phyloP scores from a whole-genome alignment of 2,888 invertebrate genomes.

The Tetragonisca angustula region DNA sequence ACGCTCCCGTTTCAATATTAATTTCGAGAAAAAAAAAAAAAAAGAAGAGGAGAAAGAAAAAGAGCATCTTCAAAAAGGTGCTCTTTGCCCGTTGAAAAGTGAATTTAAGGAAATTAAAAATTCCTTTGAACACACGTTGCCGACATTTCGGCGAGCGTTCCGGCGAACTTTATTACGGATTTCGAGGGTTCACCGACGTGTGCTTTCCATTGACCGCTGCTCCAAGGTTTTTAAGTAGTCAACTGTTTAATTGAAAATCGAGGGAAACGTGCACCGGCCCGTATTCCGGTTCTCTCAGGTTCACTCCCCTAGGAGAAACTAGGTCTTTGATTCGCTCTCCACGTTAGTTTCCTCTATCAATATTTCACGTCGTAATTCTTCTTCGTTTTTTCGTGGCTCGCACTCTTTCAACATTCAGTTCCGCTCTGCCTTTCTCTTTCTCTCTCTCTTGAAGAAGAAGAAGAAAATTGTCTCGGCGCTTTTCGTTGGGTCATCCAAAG shows the following conservation, averaged over 20 bases:
- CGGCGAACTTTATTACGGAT: background rate
- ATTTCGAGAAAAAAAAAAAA: background rate
- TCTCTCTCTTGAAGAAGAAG: background rate
- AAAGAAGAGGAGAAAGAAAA: background rate
- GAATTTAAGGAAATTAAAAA: background rate
- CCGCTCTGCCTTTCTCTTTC: background rate
- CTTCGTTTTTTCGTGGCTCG: background rate
- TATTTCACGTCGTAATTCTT: constrained; percentile 19
- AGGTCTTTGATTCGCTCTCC: constrained; percentile 20
- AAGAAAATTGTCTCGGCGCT: background rate
- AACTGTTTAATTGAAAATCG: constrained; percentile 23
- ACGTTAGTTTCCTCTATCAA: constrained; percentile 18
- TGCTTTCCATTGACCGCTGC: background rate
- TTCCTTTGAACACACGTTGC: background rate
- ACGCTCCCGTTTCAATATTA: background rate
- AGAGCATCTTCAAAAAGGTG: background rate
- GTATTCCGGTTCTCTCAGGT: background rate
- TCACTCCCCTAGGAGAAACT: background rate
- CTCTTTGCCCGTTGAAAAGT: background rate
- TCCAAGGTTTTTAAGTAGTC: constrained; percentile 6
- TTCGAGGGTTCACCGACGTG: background rate
- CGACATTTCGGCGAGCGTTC: background rate
- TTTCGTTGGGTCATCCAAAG: background rate
- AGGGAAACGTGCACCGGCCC: background rate
- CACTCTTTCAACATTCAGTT: background rate